Conservation (phyloP, 2,113 vertebrate species). For the Aegotheles bennettii region DNA sequence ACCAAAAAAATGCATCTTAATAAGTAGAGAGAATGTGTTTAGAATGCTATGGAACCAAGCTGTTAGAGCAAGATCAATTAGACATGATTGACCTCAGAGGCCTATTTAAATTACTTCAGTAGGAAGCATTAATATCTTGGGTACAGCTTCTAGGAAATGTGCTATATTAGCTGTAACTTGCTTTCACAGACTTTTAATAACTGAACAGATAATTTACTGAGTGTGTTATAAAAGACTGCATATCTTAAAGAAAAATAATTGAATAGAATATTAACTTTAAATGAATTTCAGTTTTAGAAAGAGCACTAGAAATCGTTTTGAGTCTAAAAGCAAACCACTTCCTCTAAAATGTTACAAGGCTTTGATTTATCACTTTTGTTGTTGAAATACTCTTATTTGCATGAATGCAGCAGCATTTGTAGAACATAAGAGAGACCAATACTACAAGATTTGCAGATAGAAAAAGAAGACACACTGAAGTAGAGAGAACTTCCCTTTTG, state of each 20-base stretch:
- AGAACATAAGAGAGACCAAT: not conserved
- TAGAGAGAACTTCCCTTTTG: not conserved
- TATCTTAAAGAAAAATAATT: conserved; percentile 29
- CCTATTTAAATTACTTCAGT: conserved; percentile 8
- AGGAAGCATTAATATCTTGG: not conserved
- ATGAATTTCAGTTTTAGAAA: not conserved
- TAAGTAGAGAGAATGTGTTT: not conserved
- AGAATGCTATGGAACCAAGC: not conserved
- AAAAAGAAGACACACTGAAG: not conserved
- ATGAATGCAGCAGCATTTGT: not conserved
- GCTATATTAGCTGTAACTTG: not conserved
- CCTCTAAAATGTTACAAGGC: not conserved
- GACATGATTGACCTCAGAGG: conserved; percentile 3
- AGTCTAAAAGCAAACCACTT: not conserved
- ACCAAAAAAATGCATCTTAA: not conserved
- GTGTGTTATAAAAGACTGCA: not conserved
- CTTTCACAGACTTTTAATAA: not conserved
- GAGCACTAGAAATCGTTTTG: not conserved
- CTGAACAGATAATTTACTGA: not conserved
- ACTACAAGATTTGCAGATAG: not conserved
- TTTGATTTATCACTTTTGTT: not conserved
- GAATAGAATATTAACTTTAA: not conserved
- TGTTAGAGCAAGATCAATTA: conserved; percentile 22
- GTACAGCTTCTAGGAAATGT: not conserved
- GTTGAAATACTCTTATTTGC: not conserved